A percentile compares a stretch with the other conserved stretches of the same genome.
These are phyloP conservation scores for Ametastegia equiseti DNA, from an alignment of 2,888 invertebrate genomes.

Conservation along the genomic window DNA sequence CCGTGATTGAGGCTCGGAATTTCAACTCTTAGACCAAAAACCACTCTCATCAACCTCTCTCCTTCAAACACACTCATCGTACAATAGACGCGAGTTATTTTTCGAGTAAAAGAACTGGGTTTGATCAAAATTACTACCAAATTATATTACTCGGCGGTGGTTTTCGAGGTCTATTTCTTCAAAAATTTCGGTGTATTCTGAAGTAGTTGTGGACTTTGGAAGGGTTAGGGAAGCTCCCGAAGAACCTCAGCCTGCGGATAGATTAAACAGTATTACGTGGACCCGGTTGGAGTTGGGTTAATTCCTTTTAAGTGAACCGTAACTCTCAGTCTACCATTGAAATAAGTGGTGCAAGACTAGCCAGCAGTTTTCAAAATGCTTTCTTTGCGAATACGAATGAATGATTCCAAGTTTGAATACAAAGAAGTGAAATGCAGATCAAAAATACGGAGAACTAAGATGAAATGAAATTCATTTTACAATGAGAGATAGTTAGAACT, in stretches of 20 bases:
- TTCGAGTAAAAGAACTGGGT: not conserved
- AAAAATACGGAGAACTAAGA: not conserved
- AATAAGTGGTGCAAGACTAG: not conserved
- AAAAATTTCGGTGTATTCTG: not conserved
- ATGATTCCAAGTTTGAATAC: not conserved
- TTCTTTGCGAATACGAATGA: not conserved
- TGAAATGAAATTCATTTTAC: not conserved
- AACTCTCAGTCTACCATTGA: not conserved
- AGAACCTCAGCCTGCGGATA: not conserved
- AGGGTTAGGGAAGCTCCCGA: not conserved
- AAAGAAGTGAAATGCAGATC: not conserved
- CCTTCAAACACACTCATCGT: no score
- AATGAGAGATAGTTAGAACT: not conserved
- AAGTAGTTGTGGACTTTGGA: not conserved
- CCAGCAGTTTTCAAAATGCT: not conserved
- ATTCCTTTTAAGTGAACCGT: constrained; percentile 17
- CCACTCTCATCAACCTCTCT: no score
- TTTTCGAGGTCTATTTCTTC: no score
- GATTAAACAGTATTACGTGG: not conserved
- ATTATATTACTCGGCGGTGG: not conserved
- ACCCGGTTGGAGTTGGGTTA: not conserved
- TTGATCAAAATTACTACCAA: not conserved
- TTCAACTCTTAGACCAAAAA: no score
- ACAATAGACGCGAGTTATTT: no score
- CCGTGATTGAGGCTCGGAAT: no score